These are phyloP conservation scores for Malurus alboscapulatus DNA, from an alignment of 2,113 vertebrate species.

Conservation along the genomic window DNA sequence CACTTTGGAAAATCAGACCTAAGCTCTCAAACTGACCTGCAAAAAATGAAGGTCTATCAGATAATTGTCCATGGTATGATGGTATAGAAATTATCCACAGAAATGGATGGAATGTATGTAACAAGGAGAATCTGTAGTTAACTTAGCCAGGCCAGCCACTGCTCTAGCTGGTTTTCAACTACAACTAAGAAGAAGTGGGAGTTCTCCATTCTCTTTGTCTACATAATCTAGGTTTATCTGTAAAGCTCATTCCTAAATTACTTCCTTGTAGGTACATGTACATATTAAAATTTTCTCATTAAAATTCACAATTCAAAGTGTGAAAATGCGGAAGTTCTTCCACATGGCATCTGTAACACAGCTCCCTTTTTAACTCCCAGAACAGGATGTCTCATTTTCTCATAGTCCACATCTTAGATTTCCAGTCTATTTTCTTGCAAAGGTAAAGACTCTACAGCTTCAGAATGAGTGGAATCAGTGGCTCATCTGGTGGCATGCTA, in stretches of 20 bases:
- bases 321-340: not conserved
- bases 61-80: not conserved
- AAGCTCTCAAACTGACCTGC: not conserved
- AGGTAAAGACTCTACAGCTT: not conserved
- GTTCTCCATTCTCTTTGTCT: not conserved
- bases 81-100: not conserved
- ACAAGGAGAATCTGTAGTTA: not conserved
- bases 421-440: not conserved
- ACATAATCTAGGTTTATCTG: not conserved
- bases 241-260: not conserved
- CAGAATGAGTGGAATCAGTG: not conserved
- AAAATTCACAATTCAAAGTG: not conserved
- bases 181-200: not conserved
- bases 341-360: not conserved
- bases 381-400: not conserved
- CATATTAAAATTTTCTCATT: not conserved
- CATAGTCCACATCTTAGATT: not conserved
- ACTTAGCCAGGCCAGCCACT: not conserved
- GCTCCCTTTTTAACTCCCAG: not conserved
- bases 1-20: not conserved
- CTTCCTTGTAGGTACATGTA: not conserved
- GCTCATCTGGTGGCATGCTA: not conserved
- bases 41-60: not conserved
- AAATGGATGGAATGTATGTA: not conserved
- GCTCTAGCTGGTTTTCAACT: not conserved